phyloP scores from a whole-genome alignment of 2,888 invertebrate genomes.

The Drosophila cognata region DNA sequence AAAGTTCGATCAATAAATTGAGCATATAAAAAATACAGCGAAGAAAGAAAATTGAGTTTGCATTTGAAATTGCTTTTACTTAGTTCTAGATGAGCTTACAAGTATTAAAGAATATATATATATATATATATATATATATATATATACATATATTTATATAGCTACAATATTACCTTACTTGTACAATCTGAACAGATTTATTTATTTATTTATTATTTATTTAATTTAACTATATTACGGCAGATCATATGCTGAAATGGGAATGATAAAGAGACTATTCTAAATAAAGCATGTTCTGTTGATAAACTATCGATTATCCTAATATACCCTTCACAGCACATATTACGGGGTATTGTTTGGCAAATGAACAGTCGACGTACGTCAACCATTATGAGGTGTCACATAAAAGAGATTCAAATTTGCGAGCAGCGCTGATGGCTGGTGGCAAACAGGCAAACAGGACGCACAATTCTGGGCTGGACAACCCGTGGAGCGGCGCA shows the following conservation, averaged over 20 bases:
- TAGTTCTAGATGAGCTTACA: neutral
- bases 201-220: neutral
- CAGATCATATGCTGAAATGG: neutral
- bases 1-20: neutral
- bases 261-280: neutral
- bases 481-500: conserved; percentile 62
- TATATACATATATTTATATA: neutral
- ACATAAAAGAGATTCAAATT: conserved; percentile 74
- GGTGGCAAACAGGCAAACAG: conserved; percentile 56
- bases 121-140: neutral
- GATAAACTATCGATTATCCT: fast-evolving
- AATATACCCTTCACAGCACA: conserved; percentile 5
- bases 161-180: too few species aligned
- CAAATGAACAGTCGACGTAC: conserved; percentile 12
- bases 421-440: conserved; percentile 43
- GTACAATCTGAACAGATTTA: neutral
- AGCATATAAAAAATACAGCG: neutral
- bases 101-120: neutral
- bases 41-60: neutral
- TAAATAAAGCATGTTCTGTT: fast-evolving
- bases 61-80: too few species aligned
- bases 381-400: conserved; percentile 57
- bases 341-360: neutral
- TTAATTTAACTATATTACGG: neutral
- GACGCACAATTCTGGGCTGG: conserved; percentile 59